Conservation (phyloP, 2,797 vertebrate species). For the Buphagus erythrorhynchus region DNA sequence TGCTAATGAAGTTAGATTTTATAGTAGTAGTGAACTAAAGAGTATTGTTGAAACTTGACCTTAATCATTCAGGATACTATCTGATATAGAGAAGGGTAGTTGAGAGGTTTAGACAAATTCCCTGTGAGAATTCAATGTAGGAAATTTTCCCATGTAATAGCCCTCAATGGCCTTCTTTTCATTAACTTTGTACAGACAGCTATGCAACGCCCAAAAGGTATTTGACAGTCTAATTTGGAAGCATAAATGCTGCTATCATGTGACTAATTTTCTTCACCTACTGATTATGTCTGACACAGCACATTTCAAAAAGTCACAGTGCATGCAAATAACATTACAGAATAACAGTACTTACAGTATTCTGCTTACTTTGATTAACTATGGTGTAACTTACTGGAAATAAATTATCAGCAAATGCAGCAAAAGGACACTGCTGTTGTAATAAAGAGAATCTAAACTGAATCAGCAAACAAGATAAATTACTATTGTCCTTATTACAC, state of each 20-base stretch:
- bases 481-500: background rate
- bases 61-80: conserved; percentile 15
- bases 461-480: background rate
- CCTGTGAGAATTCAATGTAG: background rate
- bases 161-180: background rate
- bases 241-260: background rate
- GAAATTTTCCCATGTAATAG: background rate
- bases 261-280: background rate
- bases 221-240: background rate
- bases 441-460: background rate
- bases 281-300: background rate
- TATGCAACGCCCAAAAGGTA: background rate
- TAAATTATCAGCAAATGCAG: background rate
- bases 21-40: background rate
- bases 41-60: background rate
- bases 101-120: background rate
- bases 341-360: background rate
- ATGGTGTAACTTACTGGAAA: background rate
- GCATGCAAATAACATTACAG: background rate
- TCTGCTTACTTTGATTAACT: background rate
- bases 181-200: background rate
- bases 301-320: background rate
- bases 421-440: background rate
- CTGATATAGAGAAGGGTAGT: background rate
- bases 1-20: background rate